Percentiles rank a stretch among this genome's conserved stretches.
phyloP scores from a whole-genome alignment of 2,797 vertebrate genomes.

The Phalloptychus januarius region DNA sequence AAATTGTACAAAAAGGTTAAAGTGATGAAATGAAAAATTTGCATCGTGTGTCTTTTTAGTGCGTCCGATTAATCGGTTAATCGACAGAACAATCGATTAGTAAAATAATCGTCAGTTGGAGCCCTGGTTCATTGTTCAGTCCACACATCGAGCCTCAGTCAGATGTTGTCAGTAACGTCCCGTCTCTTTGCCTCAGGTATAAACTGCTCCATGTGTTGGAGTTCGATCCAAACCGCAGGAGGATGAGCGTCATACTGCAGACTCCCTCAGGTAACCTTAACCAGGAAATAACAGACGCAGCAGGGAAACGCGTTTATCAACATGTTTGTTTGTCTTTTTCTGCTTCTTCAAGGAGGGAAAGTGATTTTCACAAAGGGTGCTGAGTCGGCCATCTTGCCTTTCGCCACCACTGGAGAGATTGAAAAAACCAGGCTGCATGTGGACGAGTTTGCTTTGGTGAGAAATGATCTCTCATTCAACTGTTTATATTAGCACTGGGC shows the following conservation, averaged over 20 bases:
- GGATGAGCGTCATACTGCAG: conserved; percentile 97
- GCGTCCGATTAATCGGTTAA: too few relatives aligned
- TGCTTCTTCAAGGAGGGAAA: conserved; percentile 82
- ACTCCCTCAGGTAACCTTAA: conserved; percentile 85
- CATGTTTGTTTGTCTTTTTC: not conserved
- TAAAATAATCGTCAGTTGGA: too few relatives aligned
- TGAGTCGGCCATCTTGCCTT: conserved; percentile 93
- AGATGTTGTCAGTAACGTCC: not conserved
- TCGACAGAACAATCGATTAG: too few relatives aligned
- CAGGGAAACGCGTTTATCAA: not conserved
- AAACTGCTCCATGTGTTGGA: conserved; percentile 94
- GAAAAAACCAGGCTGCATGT: conserved; percentile 94
- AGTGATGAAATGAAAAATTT: too few relatives aligned
- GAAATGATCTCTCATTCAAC: conserved; percentile 25
- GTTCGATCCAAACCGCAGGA: conserved; percentile 93
- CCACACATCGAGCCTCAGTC: too few relatives aligned
- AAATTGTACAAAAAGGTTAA: too few relatives aligned
- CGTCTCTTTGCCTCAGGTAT: conserved; percentile 79
- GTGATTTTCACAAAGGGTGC: conserved; percentile 97
- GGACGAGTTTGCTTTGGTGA: conserved; percentile 97
- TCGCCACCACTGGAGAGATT: conserved; percentile 88
- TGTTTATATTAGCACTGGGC: not conserved
- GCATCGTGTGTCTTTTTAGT: too few relatives aligned
- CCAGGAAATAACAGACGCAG: not conserved
- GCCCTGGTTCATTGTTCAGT: too few relatives aligned